Conservation (phyloP, 2,113 vertebrate species). For the Thamnophis sirtalis region DNA sequence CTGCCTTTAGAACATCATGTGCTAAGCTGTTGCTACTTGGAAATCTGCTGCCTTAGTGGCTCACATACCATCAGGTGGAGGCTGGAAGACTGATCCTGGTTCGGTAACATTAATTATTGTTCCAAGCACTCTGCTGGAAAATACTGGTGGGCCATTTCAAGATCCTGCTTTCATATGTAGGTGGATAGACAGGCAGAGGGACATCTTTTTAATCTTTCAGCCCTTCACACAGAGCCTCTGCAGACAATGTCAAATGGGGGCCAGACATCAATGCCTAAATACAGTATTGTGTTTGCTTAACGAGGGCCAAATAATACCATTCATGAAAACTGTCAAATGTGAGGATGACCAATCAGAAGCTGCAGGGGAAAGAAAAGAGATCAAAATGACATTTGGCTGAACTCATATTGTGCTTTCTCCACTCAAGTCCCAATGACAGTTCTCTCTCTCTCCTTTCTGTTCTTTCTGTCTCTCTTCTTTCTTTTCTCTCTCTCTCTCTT, state of each 20-base stretch:
- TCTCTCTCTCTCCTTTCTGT: background rate
- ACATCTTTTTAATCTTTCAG: background rate
- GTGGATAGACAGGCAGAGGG: background rate
- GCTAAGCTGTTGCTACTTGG: background rate
- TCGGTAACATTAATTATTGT: background rate
- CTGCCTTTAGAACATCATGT: background rate
- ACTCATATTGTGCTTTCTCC: rapidly evolving
- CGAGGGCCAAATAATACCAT: background rate
- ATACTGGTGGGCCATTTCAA: background rate
- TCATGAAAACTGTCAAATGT: background rate
- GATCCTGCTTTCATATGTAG: background rate
- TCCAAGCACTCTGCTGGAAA: background rate
- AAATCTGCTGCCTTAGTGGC: background rate
- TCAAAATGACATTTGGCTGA: background rate
- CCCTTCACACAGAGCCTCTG: background rate
- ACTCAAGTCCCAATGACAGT: background rate
- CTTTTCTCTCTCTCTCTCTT: no score
- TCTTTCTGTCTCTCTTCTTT: no score
- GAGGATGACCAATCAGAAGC: background rate
- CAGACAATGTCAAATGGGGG: background rate
- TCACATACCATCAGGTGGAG: background rate
- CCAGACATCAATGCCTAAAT: background rate
- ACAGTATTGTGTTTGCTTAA: background rate
- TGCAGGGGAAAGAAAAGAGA: rapidly evolving
- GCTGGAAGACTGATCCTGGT: background rate